Evolutionary conservation across 2,113 vertebrate genomes (phyloP).

Genomic region (Ciconia stormi): DNA sequence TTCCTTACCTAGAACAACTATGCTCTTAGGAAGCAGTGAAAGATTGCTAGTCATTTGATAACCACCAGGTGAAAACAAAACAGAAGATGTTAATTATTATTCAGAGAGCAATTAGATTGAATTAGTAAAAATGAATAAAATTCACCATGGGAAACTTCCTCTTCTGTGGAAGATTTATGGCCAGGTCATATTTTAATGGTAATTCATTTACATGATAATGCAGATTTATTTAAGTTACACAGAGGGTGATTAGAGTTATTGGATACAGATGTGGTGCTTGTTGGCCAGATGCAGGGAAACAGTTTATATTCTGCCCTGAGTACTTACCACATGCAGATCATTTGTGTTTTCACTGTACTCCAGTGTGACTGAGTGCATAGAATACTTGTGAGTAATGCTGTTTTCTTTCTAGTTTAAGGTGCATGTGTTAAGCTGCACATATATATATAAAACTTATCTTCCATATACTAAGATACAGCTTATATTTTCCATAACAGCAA

Average conservation of each 20-base stretch:
- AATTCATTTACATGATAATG: neutral
- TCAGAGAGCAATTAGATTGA: neutral
- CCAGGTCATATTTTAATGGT: neutral
- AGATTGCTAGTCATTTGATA: neutral
- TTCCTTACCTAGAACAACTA: neutral
- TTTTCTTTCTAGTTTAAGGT: neutral
- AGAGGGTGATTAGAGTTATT: neutral
- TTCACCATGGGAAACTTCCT: neutral
- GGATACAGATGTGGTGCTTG: slow-evolving; percentile 2
- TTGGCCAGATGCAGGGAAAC: neutral
- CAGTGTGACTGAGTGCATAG: neutral
- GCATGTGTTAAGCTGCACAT: neutral
- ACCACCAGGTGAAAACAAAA: neutral
- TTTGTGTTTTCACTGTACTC: neutral
- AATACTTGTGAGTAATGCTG: neutral
- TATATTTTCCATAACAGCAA: neutral
- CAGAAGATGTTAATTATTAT: neutral
- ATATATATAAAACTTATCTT: neutral
- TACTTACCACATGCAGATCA: neutral
- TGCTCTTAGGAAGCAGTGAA: neutral
- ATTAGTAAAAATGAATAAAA: neutral
- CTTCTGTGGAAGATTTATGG: neutral
- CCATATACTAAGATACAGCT: neutral
- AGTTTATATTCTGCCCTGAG: neutral
- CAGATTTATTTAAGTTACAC: neutral